These are phyloP conservation scores for Subacronicta megacephala DNA, from an alignment of 2,888 invertebrate genomes.

Conservation along the genomic window DNA sequence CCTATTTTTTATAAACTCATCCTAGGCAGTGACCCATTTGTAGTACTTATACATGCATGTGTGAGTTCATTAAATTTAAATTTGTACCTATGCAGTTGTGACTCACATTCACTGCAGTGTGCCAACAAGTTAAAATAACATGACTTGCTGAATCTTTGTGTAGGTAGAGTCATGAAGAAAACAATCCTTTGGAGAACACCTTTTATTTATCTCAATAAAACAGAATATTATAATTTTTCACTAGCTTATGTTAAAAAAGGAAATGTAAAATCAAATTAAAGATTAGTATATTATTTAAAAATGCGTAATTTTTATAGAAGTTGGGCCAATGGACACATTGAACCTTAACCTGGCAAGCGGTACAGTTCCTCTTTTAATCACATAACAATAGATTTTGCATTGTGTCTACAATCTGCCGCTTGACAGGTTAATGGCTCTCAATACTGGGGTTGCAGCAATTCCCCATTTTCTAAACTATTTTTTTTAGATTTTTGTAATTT, in stretches of 20 bases:
- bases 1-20: neutral
- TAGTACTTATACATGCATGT: neutral
- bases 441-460: conserved; percentile 63
- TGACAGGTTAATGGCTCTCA: conserved; percentile 41
- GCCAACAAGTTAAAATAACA: conserved; percentile 78
- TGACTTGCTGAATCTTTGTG: conserved; percentile 76
- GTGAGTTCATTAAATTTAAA: conserved; percentile 16
- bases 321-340: conserved; percentile 45
- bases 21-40: neutral
- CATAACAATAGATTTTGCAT: too few relatives aligned
- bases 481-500: conserved; percentile 62
- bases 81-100: conserved; percentile 53
- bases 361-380: too few relatives aligned
- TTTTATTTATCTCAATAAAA: conserved; percentile 88
- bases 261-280: conserved; percentile 74
- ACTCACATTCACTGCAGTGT: conserved; percentile 57
- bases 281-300: conserved; percentile 76
- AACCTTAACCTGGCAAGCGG: too few relatives aligned
- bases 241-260: conserved; percentile 84
- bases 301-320: conserved; percentile 69
- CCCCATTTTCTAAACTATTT: conserved; percentile 62
- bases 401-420: too few relatives aligned
- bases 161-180: conserved; percentile 72
- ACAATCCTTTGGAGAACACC: conserved; percentile 82
- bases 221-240: conserved; percentile 88